Conservation (phyloP, 2,888 invertebrate genomes). For the Deilephila porcellus region DNA sequence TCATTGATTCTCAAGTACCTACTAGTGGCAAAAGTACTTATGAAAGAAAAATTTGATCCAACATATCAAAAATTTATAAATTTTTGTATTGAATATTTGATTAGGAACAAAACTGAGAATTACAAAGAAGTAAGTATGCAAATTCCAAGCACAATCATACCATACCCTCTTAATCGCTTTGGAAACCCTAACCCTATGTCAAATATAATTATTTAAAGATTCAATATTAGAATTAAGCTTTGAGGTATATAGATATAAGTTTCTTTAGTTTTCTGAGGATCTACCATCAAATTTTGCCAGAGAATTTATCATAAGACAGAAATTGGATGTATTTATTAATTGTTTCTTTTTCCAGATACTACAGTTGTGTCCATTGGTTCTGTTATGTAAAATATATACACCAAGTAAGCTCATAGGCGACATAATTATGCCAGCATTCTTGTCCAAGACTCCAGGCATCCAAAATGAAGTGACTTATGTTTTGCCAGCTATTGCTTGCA, state of each 20-base stretch:
- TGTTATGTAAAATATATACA: slow-evolving; percentile 64
- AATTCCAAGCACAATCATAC: too few species aligned
- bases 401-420: slow-evolving; percentile 74
- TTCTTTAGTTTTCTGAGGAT: neutral
- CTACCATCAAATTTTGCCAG: too few species aligned
- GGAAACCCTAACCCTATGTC: too few species aligned
- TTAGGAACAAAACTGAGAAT: slow-evolving; percentile 53
- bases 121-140: slow-evolving; percentile 45
- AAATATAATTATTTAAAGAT: too few species aligned
- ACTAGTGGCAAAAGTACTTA: slow-evolving; percentile 51
- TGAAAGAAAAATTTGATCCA: slow-evolving; percentile 53
- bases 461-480: slow-evolving; percentile 58
- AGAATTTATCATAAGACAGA: neutral
- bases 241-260: too few species aligned
- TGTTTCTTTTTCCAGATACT: slow-evolving; percentile 65
- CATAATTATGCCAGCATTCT: slow-evolving; percentile 71
- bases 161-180: too few species aligned
- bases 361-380: slow-evolving; percentile 62
- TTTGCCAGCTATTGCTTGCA: slow-evolving; percentile 66
- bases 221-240: too few species aligned
- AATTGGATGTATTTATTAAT: neutral
- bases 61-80: slow-evolving; percentile 54
- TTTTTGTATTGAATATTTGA: slow-evolving; percentile 49
- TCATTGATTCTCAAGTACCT: slow-evolving; percentile 59
- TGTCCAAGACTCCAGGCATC: slow-evolving; percentile 61